phyloP scores from a whole-genome alignment of 53 echinoderm and acorn worm species.

The Stichopus horrens region DNA sequence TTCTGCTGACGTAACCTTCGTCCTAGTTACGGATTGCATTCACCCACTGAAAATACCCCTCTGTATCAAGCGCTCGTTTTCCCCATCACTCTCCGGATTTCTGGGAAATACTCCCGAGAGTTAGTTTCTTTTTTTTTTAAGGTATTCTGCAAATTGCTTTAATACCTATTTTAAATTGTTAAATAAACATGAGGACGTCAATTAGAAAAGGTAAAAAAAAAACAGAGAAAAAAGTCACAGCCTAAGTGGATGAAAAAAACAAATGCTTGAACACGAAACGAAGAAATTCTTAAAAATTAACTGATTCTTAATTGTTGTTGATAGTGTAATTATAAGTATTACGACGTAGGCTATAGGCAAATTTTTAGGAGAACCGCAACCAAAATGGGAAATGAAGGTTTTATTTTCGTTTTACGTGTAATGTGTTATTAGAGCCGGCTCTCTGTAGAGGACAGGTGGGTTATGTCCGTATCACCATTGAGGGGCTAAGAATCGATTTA shows the following conservation, averaged over 20 bases:
- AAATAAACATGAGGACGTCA: neutral
- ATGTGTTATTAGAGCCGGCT: neutral
- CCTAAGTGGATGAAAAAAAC: no score
- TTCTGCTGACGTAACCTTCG: no score
- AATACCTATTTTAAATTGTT: neutral
- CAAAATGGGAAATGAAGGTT: neutral
- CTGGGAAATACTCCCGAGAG: neutral
- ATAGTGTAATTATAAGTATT: conserved; percentile 20
- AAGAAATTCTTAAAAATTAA: conserved; percentile 30
- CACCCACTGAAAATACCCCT: no score
- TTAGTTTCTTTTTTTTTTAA: neutral
- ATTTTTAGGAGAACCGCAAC: neutral
- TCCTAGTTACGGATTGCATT: no score
- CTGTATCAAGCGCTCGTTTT: no score
- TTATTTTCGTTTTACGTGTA: neutral
- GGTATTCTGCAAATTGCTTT: neutral
- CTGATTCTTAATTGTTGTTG: conserved; percentile 41
- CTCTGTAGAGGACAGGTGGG: conserved; percentile 10
- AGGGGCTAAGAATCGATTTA: neutral
- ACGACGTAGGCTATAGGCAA: neutral
- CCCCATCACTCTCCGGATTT: neutral
- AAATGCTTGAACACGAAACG: neutral
- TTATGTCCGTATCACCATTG: neutral
- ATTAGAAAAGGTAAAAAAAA: neutral
- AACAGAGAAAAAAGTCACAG: neutral